Base-by-base conservation (phyloP, 2,113 vertebrate species). In the Carassius gibelio region DNA sequence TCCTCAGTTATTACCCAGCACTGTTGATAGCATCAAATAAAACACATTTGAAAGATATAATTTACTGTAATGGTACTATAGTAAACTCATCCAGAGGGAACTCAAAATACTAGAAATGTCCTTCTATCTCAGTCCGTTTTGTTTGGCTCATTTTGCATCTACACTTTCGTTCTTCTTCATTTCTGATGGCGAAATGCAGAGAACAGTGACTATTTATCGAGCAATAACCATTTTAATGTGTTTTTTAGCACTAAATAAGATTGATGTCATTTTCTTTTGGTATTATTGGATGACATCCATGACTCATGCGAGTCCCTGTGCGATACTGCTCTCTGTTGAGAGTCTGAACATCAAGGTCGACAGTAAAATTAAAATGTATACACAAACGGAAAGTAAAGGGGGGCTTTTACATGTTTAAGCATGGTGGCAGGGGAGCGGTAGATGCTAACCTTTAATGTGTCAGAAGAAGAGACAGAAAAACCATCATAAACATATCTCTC, bases 351-450 rank as follows among this genome's bases (percentile, higher is more conserved):
- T 82, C 62, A 82, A 82, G 80, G 45, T 82, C 64, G 2, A 2
- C 59, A 82, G 17, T 64, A 72, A 87, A 82, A 91, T 87, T 89
- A 21, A 89, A 92, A 91, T 91, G 91, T 91, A 92, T 85, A 90
- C 89, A 88, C 90, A 92, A 93, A 93, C 91, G 93, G 92, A 92
- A 89, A 89, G 90, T 91, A 89, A 90, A 91, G 82, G 86, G 88
- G 91, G 83, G 84, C 92, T 92, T 93, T 94, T 92, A 93, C 93
- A 93, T 90, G 93, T 92, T 93, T 92, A 94, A 91, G 90, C 87
- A 8, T 3, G 75, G 85, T 19, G n/a, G 85, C 10, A 52, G 87
- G 89, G 90, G 88, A 90, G 71, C 85, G 79, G 84, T 17, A 48
- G 78, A 80, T 48, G 81, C 88, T 91, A 91, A 92, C 88, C 89